Base-by-base conservation (phyloP, 2,888 invertebrate genomes). In the Apamea epomidion region DNA sequence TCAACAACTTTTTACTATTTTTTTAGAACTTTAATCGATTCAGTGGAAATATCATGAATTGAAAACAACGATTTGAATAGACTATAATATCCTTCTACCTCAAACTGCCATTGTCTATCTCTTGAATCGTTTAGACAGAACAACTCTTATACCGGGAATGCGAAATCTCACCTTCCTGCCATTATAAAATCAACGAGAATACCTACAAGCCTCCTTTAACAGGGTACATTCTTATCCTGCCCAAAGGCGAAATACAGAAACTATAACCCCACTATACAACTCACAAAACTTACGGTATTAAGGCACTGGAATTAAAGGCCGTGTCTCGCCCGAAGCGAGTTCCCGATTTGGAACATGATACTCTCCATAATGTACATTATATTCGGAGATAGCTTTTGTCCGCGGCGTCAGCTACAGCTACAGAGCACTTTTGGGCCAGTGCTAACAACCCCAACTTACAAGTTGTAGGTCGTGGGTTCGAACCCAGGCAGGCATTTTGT, bases 251-350 rank as follows among this genome's bases (percentile, higher is more conserved):
- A 64, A 82, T 14, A 67, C 32, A 60, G 21, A 18, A 71, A 78
- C 69, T 60, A 71, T 65, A 32, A 64, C 10, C 6, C 29, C 5
- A 32, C 16, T 12, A 69, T 29, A 72, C 37, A 67, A 83, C 54
- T 74, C 29, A 71, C 65, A 25, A 54, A 87, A 72, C 58, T 65
- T 74, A 60, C 29, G 42, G 69, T 80, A 87, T 74, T 87, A 76
- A 45, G 67, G 62, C 25, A 64, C 14, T 65, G 45, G 37, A 48
- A 72, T 62, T 62, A 45, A 69, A 42, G 58, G 29, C 32, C 68
- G 29, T 84, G 87, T 86, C 42, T 48, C 54, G 85, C 86, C 85
- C 12, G 60, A 64, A 74, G 86, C 84, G 42, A 48, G 51, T 51
- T 60, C 74, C 68, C 32, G 32, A 83, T 80, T 73, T 58, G 73